Conservation (phyloP, 2,888 invertebrate species). For the Chaetoderma sp. region DNA sequence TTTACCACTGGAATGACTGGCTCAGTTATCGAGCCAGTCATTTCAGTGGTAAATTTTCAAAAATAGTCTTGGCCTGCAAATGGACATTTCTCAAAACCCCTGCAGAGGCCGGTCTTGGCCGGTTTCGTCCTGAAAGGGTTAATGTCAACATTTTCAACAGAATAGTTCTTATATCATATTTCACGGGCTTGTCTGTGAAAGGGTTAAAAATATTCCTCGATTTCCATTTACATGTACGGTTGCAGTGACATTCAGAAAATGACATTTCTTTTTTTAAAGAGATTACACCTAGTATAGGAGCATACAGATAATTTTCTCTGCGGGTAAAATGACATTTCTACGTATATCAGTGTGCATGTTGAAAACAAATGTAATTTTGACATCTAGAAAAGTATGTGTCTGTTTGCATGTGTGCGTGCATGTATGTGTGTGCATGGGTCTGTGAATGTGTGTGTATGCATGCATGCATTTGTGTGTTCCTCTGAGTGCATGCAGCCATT, state of each 20-base stretch:
- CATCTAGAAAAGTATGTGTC: background rate
- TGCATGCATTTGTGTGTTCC: slow-evolving; percentile 28
- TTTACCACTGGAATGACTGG: no score
- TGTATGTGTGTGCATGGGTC: background rate
- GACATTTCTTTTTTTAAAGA: background rate
- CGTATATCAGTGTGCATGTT: background rate
- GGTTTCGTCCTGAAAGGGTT: no score
- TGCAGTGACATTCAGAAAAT: background rate
- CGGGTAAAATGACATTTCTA: background rate
- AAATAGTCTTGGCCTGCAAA: no score
- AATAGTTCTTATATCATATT: no score
- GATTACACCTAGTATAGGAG: background rate
- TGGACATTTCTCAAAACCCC: no score
- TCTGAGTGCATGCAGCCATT: background rate
- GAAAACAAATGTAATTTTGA: background rate
- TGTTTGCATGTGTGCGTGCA: background rate
- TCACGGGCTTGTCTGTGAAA: background rate
- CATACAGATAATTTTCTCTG: background rate
- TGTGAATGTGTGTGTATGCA: slow-evolving; percentile 6
- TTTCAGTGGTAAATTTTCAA: no score
- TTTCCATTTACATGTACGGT: background rate
- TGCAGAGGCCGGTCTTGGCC: no score
- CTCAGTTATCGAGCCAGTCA: no score
- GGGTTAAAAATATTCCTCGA: background rate
- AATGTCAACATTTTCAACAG: no score